phyloP scores from a whole-genome alignment of 2,113 vertebrate species.

The Phylloscopus trochilus region DNA sequence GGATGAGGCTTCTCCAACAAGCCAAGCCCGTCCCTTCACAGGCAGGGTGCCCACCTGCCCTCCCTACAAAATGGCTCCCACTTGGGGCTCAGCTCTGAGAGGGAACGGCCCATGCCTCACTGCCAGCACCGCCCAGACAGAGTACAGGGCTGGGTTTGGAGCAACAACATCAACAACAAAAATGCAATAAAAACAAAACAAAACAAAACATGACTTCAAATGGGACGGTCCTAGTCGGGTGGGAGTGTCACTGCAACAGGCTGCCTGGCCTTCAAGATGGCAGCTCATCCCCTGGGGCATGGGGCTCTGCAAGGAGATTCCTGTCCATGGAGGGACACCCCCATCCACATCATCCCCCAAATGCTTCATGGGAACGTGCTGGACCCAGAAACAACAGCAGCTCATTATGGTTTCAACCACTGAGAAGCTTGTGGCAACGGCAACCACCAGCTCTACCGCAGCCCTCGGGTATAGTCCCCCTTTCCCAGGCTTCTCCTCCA shows the following conservation, averaged over 20 bases:
- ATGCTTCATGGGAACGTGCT: background rate
- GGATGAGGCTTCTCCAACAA: background rate
- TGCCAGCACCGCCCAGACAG: background rate
- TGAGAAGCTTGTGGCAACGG: accelerated
- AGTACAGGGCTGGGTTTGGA: background rate
- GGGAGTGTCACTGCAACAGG: background rate
- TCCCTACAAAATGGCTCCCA: background rate
- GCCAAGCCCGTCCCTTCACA: background rate
- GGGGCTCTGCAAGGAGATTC: background rate
- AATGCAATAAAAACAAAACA: background rate
- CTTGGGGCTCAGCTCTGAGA: accelerated
- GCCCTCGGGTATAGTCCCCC: background rate
- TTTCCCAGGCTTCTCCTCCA: background rate
- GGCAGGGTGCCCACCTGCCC: background rate
- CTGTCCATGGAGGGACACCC: background rate
- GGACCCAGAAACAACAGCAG: background rate
- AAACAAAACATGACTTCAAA: background rate
- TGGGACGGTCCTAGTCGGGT: background rate
- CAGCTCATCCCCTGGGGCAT: background rate
- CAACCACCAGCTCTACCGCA: background rate
- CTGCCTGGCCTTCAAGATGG: background rate
- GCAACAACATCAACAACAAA: background rate
- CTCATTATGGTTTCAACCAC: background rate
- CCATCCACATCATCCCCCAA: background rate
- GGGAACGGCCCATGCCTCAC: accelerated